Evolutionary conservation across 2,888 invertebrate species (phyloP).

Genomic region (Tribolium freemani): DNA sequence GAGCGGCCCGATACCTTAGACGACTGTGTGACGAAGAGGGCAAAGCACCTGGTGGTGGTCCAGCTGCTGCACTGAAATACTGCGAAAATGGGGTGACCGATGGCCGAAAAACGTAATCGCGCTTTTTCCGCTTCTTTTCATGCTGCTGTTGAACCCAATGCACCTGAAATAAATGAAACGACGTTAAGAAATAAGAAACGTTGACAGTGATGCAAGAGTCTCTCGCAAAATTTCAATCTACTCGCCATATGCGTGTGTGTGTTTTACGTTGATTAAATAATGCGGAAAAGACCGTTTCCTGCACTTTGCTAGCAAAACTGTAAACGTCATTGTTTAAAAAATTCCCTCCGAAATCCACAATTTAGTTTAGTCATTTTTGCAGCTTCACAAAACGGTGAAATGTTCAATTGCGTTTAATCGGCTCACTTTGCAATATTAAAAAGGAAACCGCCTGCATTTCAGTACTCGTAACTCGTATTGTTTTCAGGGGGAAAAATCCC

Average conservation of each 20-base stretch:
- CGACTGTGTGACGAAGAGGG: constrained; percentile 57
- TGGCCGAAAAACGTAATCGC: constrained; percentile 78
- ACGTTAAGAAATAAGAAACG: not conserved
- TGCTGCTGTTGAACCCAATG: constrained; percentile 97
- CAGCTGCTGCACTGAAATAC: constrained; percentile 65
- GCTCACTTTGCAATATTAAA: not conserved
- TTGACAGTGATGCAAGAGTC: not conserved
- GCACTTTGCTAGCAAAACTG: no score
- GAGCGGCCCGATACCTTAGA: constrained; percentile 67
- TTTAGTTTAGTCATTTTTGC: no score
- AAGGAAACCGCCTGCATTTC: not conserved
- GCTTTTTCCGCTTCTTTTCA: constrained; percentile 87
- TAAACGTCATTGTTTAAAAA: no score
- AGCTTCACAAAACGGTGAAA: no score
- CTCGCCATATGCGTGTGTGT: not conserved
- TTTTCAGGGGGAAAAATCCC: not conserved
- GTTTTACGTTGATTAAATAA: not conserved
- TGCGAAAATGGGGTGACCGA: constrained; percentile 71
- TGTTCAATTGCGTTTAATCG: not conserved
- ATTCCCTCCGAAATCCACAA: no score
- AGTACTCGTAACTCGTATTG: not conserved
- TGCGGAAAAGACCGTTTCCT: not conserved
- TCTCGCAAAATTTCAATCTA: not conserved
- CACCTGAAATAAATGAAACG: constrained; percentile 72
- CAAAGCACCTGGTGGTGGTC: constrained; percentile 64